A percentile compares a stretch with the other conserved stretches of the same genome.
Evolutionary conservation across 2,888 invertebrate species (phyloP).

Genomic region (Oscheius sp.): DNA sequence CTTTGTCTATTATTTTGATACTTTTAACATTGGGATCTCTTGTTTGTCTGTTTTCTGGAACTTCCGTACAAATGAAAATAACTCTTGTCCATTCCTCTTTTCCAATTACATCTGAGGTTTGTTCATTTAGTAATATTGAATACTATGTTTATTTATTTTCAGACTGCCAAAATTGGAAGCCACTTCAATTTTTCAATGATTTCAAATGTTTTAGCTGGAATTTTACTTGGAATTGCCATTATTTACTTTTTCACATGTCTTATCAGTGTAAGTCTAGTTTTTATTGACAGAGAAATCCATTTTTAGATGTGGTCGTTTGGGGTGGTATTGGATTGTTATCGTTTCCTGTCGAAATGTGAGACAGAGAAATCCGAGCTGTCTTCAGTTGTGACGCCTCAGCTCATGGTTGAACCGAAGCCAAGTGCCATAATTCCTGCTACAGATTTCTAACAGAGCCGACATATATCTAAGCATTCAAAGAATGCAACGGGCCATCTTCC

Average conservation of each 20-base stretch:
- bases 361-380: conserved; percentile 12
- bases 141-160: not conserved
- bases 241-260: conserved; percentile 7
- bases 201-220: conserved; percentile 20
- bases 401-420: conserved; percentile 13
- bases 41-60: conserved; percentile 1
- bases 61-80: conserved; percentile 21
- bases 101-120: not conserved
- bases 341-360: conserved; percentile 14
- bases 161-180: not conserved
- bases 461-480: not conserved
- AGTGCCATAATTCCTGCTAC: conserved; percentile 27
- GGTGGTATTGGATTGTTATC: conserved; percentile 38
- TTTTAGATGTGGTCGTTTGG: conserved; percentile 35
- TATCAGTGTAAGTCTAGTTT: conserved; percentile 23
- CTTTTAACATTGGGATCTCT: conserved; percentile 15
- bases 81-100: not conserved
- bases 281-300: not conserved
- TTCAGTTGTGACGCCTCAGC: not conserved
- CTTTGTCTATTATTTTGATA: not conserved
- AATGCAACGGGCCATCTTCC: not conserved
- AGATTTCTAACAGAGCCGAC: conserved; percentile 20
- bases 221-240: conserved; percentile 11
- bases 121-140: too few relatives aligned
- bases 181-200: conserved; percentile 22